Percentiles rank a stretch among this genome's conserved stretches.
Evolutionary conservation across 2,113 vertebrate species (phyloP).

Genomic region (Okapia johnstoni): DNA sequence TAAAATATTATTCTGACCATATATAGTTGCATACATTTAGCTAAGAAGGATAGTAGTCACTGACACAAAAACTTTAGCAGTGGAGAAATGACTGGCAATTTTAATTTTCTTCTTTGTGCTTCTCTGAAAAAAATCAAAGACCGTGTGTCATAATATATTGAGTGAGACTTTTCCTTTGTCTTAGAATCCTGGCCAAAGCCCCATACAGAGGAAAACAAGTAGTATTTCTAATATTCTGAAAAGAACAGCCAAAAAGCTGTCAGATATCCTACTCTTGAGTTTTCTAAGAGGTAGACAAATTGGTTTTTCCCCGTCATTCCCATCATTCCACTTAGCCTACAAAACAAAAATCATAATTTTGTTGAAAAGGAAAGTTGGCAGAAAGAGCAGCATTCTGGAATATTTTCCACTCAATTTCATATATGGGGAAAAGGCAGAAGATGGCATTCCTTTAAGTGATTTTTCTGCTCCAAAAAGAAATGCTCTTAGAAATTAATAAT

Average conservation of each 20-base stretch:
- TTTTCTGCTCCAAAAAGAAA: background rate
- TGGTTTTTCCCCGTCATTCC: background rate
- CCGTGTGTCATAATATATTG: background rate
- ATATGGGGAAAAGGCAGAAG: background rate
- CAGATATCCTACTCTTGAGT: background rate
- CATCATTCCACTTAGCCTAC: background rate
- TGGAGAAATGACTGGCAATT: conserved; percentile 4
- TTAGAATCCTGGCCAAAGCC: conserved; percentile 6
- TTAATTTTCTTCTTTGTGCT: conserved; percentile 34
- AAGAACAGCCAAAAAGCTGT: conserved; percentile 24
- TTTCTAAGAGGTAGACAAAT: background rate
- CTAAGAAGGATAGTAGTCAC: background rate
- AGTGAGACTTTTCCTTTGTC: background rate
- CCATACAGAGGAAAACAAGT: background rate
- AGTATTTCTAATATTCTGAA: conserved; percentile 4
- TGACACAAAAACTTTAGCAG: background rate
- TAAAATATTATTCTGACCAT: background rate
- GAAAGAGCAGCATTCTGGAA: background rate
- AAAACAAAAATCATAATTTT: background rate
- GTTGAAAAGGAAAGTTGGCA: background rate
- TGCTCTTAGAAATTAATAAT: background rate
- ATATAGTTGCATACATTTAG: background rate
- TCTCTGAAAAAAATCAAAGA: background rate
- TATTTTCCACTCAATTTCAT: background rate
- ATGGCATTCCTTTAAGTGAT: background rate